Evolutionary conservation across 2,113 vertebrate species (phyloP), one percentile per base, ranked within the genome.

Genomic region (Apteryx mantelli): DNA sequence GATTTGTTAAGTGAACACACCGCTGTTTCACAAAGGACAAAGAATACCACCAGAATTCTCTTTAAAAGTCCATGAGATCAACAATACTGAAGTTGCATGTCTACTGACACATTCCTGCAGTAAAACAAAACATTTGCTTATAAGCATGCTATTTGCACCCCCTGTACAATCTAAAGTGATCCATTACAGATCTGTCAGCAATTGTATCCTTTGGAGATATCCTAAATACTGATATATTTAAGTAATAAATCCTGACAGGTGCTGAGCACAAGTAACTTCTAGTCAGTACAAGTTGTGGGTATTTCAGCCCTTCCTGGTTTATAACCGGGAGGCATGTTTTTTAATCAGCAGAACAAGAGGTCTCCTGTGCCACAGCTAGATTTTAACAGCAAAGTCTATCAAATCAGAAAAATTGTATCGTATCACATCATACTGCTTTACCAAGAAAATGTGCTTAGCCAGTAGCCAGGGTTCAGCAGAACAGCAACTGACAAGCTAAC

Each of bases 311-410:
- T 63, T 70, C 70, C 82, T 14, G 9, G 55, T 91, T 94, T 93
- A 95, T 87, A 94, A 71, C 0, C 1, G 91, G 42, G 13, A 5
- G 6, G 63, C 66, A 82, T 2, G 36, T 68, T 79, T 93, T 91
- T 78, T 75, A 32, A 83, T 68, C 88, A 82, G 24, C 28, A 81
- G 65, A 94, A 50, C 74, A 88, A 66, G 68, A 80, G 22, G 21
- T 86, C 30, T 80, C 78, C 84, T 78, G 30, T 50, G 60, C 86
- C 86, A 81, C 64, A 42, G 40, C 64, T 80, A 38, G 94, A 91
- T 60, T 95, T 80, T 60, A 91, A 77, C 75, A 89, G 89, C 71
- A 93, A 95, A 95, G 53, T 95, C 81, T 28, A 82, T 55, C 84
- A 95, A 80, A 92, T 63, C 58, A 48, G 40, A 75, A 95, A 91